A percentile compares a stretch with the other conserved stretches of the same genome.
Conservation (phyloP, 2,797 vertebrate species). For the Lophius americanus region DNA sequence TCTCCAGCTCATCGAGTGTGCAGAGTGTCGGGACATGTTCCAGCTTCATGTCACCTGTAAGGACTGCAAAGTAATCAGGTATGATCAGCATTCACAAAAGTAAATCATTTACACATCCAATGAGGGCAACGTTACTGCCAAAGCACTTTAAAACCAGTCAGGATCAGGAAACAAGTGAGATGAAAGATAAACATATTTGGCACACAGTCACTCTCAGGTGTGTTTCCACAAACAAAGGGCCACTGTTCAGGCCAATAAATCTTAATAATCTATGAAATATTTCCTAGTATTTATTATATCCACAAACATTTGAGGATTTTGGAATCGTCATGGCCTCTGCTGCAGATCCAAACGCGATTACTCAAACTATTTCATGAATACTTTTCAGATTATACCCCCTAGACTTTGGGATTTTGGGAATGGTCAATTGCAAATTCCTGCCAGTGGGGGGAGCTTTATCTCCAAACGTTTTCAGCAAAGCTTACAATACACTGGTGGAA, state of each 20-base stretch:
- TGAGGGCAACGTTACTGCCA: background rate
- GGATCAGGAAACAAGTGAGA: background rate
- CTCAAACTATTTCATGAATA: too few relatives aligned
- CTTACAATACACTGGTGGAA: too few relatives aligned
- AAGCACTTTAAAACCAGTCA: background rate
- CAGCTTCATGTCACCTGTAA: constrained; percentile 97
- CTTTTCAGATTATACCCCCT: too few relatives aligned
- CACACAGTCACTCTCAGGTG: background rate
- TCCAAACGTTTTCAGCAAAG: too few relatives aligned
- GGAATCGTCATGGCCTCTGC: too few relatives aligned
- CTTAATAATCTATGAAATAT: background rate
- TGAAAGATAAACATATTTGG: background rate
- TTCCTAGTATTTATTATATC: too few relatives aligned
- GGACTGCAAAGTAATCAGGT: constrained; percentile 98
- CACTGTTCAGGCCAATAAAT: background rate
- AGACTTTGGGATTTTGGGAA: too few relatives aligned
- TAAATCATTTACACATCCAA: background rate
- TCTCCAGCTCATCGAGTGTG: constrained; percentile 92
- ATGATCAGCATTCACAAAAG: constrained; percentile 26
- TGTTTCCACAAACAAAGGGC: background rate
- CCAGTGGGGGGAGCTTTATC: too few relatives aligned
- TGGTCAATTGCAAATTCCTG: too few relatives aligned
- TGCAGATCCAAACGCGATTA: too few relatives aligned
- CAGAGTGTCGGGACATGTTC: constrained; percentile 96
- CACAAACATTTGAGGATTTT: too few relatives aligned